These are phyloP conservation scores for Otus scops DNA, from an alignment of 2,797 vertebrate species.

Conservation along the genomic window DNA sequence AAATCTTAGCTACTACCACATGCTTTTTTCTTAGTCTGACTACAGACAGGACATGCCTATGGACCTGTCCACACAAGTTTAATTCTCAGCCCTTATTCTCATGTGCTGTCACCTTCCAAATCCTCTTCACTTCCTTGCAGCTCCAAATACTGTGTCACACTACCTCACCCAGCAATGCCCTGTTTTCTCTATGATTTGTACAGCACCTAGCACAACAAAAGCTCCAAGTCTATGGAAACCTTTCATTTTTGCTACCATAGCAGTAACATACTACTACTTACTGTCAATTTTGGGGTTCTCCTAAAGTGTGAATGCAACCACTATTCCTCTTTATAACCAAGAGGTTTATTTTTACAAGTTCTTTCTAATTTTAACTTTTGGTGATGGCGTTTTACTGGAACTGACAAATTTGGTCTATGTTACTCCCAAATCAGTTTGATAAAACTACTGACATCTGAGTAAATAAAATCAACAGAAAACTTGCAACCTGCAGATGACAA, in stretches of 20 bases:
- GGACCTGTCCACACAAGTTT: not conserved
- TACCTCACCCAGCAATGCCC: not conserved
- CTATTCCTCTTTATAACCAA: not conserved
- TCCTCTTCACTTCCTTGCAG: not conserved
- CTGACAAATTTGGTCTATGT: not conserved
- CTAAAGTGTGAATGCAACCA: not conserved
- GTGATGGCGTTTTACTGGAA: not conserved
- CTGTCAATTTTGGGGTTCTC: not conserved
- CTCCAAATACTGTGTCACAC: not conserved
- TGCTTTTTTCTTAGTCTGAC: not conserved
- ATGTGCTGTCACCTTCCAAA: not conserved
- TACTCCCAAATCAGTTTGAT: not conserved
- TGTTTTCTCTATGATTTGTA: not conserved
- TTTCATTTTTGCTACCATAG: not conserved
- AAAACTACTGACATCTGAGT: not conserved
- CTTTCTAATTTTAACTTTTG: not conserved
- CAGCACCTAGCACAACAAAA: not conserved
- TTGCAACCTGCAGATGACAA: not conserved
- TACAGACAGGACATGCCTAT: not conserved
- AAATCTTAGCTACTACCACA: not conserved
- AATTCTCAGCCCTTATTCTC: not conserved
- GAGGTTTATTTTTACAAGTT: not conserved
- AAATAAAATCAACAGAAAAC: not conserved
- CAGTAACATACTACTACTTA: not conserved
- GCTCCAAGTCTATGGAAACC: not conserved